Conservation (phyloP, 2,797 vertebrate species). For the Erithacus rubecula region DNA sequence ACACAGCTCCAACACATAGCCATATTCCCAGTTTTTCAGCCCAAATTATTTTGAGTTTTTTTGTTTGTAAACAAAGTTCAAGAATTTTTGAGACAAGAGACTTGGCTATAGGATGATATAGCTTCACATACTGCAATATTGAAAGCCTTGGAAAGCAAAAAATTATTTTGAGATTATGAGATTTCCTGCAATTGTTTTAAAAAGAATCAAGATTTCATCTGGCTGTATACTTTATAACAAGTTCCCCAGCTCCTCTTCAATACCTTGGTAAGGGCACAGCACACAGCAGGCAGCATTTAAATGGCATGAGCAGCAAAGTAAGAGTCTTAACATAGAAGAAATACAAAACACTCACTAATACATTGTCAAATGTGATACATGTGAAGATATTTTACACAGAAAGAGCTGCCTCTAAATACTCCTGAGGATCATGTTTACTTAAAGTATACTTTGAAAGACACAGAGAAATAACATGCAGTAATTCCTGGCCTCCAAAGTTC, state of each 20-base stretch:
- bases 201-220: conserved; percentile 56
- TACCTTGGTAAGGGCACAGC: conserved; percentile 37
- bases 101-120: rapidly evolving
- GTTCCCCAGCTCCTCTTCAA: conserved; percentile 54
- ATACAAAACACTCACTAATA: not conserved
- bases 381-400: not conserved
- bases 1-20: not conserved
- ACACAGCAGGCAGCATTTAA: not conserved
- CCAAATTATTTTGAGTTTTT: not conserved
- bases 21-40: not conserved
- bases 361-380: not conserved
- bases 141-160: not conserved
- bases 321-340: not conserved
- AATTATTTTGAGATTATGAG: not conserved
- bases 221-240: conserved; percentile 34
- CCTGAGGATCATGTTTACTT: not conserved
- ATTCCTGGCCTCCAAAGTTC: conserved; percentile 9
- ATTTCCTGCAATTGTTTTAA: conserved; percentile 47
- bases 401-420: not conserved
- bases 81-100: not conserved
- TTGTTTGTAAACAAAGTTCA: not conserved
- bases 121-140: rapidly evolving
- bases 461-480: not conserved
- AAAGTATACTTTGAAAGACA: not conserved
- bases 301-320: not conserved